These are phyloP conservation scores for Vicugna pacos DNA, from an alignment of 2,113 vertebrate genomes.

Conservation along the genomic window DNA sequence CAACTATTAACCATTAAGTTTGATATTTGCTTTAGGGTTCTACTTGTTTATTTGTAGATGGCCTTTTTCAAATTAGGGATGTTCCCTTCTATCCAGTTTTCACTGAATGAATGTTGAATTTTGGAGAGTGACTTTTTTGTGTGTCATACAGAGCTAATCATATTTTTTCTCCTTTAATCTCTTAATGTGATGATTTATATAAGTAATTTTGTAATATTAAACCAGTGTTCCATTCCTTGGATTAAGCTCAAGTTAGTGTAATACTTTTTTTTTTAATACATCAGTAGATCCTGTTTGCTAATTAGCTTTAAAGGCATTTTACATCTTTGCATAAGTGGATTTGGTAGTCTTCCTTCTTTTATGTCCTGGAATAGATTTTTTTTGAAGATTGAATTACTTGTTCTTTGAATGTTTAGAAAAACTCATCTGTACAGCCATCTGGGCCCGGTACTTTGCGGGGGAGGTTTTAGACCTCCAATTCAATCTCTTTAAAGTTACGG, in stretches of 20 bases:
- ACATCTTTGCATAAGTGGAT: neutral
- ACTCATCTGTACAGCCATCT: neutral
- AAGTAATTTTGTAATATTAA: neutral
- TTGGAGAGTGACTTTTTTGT: neutral
- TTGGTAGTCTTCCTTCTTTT: neutral
- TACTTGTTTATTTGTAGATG: neutral
- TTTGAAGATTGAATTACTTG: neutral
- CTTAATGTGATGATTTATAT: neutral
- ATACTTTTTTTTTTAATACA: neutral
- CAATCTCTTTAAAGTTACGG: neutral
- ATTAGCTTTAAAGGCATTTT: neutral
- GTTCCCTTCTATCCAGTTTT: neutral
- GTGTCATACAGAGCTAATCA: neutral
- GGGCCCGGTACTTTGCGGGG: neutral
- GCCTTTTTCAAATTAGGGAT: neutral
- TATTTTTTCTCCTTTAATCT: neutral
- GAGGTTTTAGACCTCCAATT: conserved; percentile 15
- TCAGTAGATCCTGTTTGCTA: neutral
- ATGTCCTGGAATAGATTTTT: neutral
- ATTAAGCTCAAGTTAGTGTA: neutral
- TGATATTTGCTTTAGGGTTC: neutral
- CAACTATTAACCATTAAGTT: neutral
- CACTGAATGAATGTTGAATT: neutral
- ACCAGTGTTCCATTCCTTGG: neutral
- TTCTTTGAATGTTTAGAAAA: conserved; percentile 29